Conservation (phyloP, 2,113 vertebrate genomes). For the Gracilinanus agilis region DNA sequence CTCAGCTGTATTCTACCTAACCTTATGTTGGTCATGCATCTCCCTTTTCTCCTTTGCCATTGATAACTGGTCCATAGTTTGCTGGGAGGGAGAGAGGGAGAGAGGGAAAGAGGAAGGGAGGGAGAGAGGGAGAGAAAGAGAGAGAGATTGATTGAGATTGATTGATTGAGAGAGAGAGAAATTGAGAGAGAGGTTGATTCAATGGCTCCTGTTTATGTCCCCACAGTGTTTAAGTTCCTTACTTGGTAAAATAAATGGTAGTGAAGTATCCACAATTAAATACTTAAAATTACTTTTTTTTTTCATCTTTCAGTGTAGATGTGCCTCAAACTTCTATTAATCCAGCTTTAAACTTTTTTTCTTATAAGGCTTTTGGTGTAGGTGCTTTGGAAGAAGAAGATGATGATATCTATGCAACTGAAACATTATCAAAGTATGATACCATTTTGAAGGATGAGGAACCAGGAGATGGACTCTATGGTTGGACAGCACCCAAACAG, state of each 20-base stretch:
- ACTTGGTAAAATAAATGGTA: not conserved
- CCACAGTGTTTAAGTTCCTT: not conserved
- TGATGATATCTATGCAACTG: constrained; percentile 94
- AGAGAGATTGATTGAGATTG: no score
- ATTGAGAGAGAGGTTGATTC: not conserved
- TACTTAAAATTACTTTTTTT: not conserved
- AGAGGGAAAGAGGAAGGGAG: no score
- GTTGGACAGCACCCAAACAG: constrained; percentile 96
- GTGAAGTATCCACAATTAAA: not conserved
- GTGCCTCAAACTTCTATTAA: not conserved
- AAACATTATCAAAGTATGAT: constrained; percentile 94
- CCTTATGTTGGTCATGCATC: not conserved
- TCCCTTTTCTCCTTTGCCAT: not conserved
- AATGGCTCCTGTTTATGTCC: fast-evolving
- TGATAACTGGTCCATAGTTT: not conserved
- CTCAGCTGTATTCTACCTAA: not conserved
- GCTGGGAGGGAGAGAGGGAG: not conserved
- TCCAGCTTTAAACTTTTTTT: constrained; percentile 42
- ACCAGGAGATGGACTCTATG: constrained; percentile 94
- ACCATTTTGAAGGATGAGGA: constrained; percentile 92
- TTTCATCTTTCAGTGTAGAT: not conserved
- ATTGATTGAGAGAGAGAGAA: no score
- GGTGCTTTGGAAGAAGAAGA: constrained; percentile 97
- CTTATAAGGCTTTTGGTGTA: constrained; percentile 93
- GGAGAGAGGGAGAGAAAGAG: no score